Evolutionary conservation across 2,888 invertebrate species (phyloP).

Genomic region (Antheraea assamensis): DNA sequence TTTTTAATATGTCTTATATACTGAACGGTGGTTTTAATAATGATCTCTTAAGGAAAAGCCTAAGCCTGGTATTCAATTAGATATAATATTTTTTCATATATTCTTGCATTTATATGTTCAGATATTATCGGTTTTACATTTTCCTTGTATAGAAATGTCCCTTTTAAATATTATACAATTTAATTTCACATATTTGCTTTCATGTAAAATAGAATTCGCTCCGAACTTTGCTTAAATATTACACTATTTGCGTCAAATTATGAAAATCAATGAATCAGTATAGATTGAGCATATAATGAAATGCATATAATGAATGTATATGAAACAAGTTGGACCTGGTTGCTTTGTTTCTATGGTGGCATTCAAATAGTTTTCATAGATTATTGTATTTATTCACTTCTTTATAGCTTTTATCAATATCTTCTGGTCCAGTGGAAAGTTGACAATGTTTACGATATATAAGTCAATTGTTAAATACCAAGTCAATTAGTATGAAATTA

Average conservation of each 20-base stretch:
- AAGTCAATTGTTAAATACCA: background rate
- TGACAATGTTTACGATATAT: background rate
- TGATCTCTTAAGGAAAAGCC: background rate
- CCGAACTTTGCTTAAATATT: background rate
- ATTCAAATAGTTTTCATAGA: background rate
- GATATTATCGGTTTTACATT: background rate
- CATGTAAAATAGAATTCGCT: background rate
- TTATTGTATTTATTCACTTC: background rate
- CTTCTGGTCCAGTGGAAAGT: background rate
- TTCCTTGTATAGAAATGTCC: background rate
- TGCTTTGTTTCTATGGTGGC: background rate
- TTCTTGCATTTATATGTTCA: background rate
- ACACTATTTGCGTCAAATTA: background rate
- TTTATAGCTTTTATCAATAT: too few relatives aligned
- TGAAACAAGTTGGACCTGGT: background rate
- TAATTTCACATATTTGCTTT: background rate
- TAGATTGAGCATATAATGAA: background rate
- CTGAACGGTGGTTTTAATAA: background rate
- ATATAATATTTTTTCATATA: background rate
- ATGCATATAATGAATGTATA: background rate
- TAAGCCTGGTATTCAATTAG: background rate
- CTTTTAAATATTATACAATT: background rate
- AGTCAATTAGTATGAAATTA: background rate
- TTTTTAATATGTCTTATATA: background rate
- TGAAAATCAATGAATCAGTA: background rate